Evolutionary conservation across 2,113 vertebrate genomes (phyloP).

Genomic region (Heterotis niloticus): DNA sequence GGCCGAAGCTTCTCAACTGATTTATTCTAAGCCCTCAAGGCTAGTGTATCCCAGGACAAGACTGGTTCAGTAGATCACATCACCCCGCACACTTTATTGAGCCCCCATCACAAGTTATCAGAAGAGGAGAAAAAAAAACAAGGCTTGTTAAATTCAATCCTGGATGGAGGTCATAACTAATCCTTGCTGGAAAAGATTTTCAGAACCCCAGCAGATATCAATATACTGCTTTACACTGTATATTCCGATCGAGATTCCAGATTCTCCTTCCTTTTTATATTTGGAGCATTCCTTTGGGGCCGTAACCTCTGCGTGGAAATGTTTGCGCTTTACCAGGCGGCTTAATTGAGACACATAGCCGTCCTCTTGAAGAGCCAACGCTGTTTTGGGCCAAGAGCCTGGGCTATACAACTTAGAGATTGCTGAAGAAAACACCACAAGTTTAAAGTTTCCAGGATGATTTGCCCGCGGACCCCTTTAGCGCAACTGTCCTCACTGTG

Average conservation of each 20-base stretch:
- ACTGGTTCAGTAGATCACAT: constrained; percentile 66
- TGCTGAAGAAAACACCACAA: no score
- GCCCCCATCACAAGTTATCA: constrained; percentile 35
- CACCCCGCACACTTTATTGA: constrained; percentile 57
- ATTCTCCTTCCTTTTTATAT: constrained; percentile 51
- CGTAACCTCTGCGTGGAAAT: constrained; percentile 57
- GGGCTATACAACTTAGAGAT: no score
- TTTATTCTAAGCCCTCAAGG: constrained; percentile 61
- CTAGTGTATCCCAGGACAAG: constrained; percentile 65
- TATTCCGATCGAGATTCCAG: constrained; percentile 65
- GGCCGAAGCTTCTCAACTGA: constrained; percentile 55
- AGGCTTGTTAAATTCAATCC: neutral
- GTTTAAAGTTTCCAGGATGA: neutral
- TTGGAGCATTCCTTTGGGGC: constrained; percentile 57
- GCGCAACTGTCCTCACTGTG: constrained; percentile 14
- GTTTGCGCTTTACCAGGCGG: constrained; percentile 51
- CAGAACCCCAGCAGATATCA: constrained; percentile 61
- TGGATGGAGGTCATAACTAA: constrained; percentile 37
- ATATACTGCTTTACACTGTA: constrained; percentile 50
- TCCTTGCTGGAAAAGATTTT: constrained; percentile 26
- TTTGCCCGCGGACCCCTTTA: neutral
- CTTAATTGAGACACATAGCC: constrained; percentile 39
- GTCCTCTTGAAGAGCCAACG: constrained; percentile 38
- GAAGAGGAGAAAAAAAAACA: constrained; percentile 30
- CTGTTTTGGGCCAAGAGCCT: constrained; percentile 39